Evolutionary conservation across 2,113 vertebrate genomes (phyloP), one percentile per base, ranked within the genome.

Genomic region (Pluvialis apricaria): DNA sequence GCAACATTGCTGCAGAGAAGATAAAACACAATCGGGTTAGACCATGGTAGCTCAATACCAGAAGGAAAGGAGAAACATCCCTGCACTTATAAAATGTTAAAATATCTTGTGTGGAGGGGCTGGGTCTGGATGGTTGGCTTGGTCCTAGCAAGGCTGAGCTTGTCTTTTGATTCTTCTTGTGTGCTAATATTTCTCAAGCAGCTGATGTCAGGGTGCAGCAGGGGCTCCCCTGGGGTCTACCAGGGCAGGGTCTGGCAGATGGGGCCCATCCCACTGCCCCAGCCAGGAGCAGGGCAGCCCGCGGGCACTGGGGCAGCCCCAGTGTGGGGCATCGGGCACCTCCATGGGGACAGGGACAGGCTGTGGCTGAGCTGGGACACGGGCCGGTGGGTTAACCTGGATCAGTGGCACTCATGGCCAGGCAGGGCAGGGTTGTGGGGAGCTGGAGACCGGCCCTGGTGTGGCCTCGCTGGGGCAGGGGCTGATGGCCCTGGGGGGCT

Each of bases 401-500:
- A 22, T 77, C 1, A 0, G 8, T 4, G 10, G 21, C 4, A 3
- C 13, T 7, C 6, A 13, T 6, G 14, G 36, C 29, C 0, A 0
- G 29, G 36, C 62, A 54, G 10, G 21, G 38, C 15, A 34, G 36
- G 31, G 25, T 15, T 82, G 19, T 9, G 15, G 5, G 51, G 40
- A 78, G 4, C 36, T 70, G 72, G 36, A 62, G 38, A 13, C 6
- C 0, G 0, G 24, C 32, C 40, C 24, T 32, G 28, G 32, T 79
- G 32, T 1, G 2, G 6, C 15, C 13, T 75, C 1, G 0, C 24
- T 79, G 62, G 32, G 20, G 20, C 47, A 38, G 49, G 32, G 32
- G 14, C 34, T 75, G 69, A 12, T 2, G 20, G 54, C 2, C 7
- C 12, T 11, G 19, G 21, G 36, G 13, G 25, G 5, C 11, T 89